Base-by-base conservation (phyloP, 1,140 invertebrate genomes). In the Spodoptera litura region DNA sequence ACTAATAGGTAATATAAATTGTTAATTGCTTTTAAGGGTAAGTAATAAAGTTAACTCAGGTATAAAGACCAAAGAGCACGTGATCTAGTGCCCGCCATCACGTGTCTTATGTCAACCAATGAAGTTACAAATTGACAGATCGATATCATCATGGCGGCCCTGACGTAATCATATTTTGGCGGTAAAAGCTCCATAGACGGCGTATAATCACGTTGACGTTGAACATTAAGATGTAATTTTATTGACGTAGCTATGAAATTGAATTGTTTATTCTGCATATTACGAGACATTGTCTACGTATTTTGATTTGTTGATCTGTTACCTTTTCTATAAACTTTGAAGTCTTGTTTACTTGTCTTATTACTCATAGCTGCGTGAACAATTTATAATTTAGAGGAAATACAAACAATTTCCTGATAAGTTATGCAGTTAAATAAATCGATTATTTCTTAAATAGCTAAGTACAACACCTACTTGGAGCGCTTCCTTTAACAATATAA, bases 131-230 rank as follows among this genome's bases (percentile, higher is more conserved):
- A 52, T 31, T 12, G 66, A 52, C 49, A 53, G 13, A 31, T 13
- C 12, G 25, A 70, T 53, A 12, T 9, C 66, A 38, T 31, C 66
- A 70, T 20, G 12, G 9, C 51, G 49, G 35, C 51, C 9, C 10
- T 52, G 66, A 70, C 66, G 66, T 70, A 70, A 53, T 70, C 49
- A 70, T 70, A 70, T 70, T 70, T 70, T n/a, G 11, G 20, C 49
- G 49, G 52, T 70, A 70, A 70, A 70, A 53, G 66, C 66, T 27
- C 5, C 13, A 25, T 1, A 31, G 66, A 13, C 25, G 20, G 4
- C 13, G 11, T 25, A 31, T 51, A 66, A 66, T 66, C 15, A 49
- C 25, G 25, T 53, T 53, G 44, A 31, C 49, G 66, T 35, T 10
- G 20, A 4, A 49, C 13, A 52, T 70, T 68, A 51, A 25, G 15